Percentiles rank a stretch among this genome's conserved stretches.
Conservation (phyloP, 1,140 invertebrate species). For the Ganaspis sp. region DNA sequence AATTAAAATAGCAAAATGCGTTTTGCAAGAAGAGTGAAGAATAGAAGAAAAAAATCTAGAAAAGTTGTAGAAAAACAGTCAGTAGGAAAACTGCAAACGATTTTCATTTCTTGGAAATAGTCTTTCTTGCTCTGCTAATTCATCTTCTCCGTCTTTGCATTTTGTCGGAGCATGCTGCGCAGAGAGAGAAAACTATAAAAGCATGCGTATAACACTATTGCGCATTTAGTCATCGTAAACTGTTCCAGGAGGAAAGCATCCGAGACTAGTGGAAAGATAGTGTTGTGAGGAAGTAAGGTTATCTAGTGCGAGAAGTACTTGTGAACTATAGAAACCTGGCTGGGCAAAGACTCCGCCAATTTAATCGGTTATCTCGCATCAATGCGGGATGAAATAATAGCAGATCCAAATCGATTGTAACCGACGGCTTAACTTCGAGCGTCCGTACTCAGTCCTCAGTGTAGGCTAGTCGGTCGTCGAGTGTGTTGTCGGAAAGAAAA, state of each 20-base stretch:
- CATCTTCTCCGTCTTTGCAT: not conserved
- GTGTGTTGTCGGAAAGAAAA: slow-evolving; percentile 52
- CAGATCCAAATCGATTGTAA: slow-evolving; percentile 50
- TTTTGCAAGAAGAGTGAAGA: too few species aligned
- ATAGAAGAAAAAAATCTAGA: too few species aligned
- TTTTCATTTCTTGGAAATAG: not conserved
- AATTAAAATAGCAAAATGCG: too few species aligned
- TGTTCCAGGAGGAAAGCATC: not conserved
- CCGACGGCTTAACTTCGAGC: slow-evolving; percentile 61
- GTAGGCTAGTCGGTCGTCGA: slow-evolving; percentile 75
- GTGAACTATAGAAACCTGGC: slow-evolving; percentile 40
- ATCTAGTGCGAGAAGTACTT: not conserved
- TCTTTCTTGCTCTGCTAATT: not conserved
- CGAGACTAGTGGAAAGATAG: slow-evolving; percentile 71
- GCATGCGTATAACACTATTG: not conserved
- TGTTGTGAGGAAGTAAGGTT: slow-evolving; percentile 1
- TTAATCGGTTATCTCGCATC: slow-evolving; percentile 50
- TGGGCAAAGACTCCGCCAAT: slow-evolving; percentile 44
- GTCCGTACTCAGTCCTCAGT: slow-evolving; percentile 76
- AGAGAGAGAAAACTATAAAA: not conserved
- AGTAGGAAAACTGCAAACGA: not conserved
- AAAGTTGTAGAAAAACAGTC: too few species aligned
- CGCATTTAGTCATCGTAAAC: not conserved
- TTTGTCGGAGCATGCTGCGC: not conserved
- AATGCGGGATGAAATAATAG: slow-evolving; percentile 69